Base-by-base conservation (phyloP, 2,888 invertebrate species). In the Teinopalpus imperialis region DNA sequence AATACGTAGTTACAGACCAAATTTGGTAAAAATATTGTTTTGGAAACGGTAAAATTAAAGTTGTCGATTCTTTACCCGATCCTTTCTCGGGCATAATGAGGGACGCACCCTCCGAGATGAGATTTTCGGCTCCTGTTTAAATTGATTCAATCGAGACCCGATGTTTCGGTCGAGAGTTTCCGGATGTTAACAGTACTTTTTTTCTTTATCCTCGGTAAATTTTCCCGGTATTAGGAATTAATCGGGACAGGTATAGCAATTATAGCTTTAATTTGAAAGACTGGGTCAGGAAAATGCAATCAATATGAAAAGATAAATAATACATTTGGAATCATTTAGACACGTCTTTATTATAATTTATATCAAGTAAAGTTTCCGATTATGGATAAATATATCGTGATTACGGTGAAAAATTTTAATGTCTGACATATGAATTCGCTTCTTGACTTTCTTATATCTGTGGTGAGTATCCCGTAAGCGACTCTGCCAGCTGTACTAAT, bases 51-150 rank as follows among this genome's bases (percentile, higher is more conserved):
- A 64, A 51, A 45, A 12, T 10, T 56, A 69, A 53, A 43, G 68
- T 79, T 71, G 81, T 69, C 75, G 12, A 74, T 81, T 81, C 80
- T 68, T 64, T 74, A 69, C 73, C 67, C 74, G 61, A 72, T 81
- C 78, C 82, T 85, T 85, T 74, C 71, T 77, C 71, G 65, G 74
- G 81, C 77, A 86, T 86, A 86, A 87, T 87, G 85, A 87, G 87
- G 86, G 82, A 75, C 73, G 81, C 68, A 75, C 81, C 35, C 79
- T 79, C 57, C 62, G 69, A 79, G 80, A 86, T 82, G 85, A 80
- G 83, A 85, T 81, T 79, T 74, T 81, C 66, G 75, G 74, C 61
- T 61, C 61, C 67, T 76, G 76, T 81, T 81, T 81, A 83, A 87
- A 87, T 86, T 83, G 85, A 87, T 83, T 86, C 83, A 81, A 86